Base-by-base conservation (phyloP, 2,888 invertebrate genomes). In the Cacoxenus indagator region DNA sequence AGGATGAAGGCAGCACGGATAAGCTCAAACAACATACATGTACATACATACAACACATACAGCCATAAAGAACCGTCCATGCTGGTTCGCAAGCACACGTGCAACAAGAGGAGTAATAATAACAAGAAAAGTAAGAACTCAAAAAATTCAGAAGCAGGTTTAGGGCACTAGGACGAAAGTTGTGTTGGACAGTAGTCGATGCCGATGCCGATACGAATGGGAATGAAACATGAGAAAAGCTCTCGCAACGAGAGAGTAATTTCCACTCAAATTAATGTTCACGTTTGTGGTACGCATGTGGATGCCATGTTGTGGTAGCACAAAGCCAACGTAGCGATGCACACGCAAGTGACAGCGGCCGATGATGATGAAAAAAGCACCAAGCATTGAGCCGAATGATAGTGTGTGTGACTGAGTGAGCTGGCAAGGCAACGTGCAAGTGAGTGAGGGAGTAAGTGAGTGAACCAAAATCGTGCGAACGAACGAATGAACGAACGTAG, bases 161-260 rank as follows among this genome's bases (percentile, higher is more conserved):
- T 72, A 68, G 70, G 77, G 73, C 77, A 76, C 64, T 78, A 73
- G 79, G 74, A 73, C 76, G 78, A 70, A 68, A 26, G 51, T 37
- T 37, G 37, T 37, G 37, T 31, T 43, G 24, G 59, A 59, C 31
- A 57, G 31, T 17, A n/a, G 14, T 29, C 29, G 31, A n/a, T 4
- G 3, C 3, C 17, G 6, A n/a, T 19, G 37, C 17, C n/a, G 43
- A 37, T 37, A 61, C 61, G 19, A 61, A 22, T 43, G 37, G 43
- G 11, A 61, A 43, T 24, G 48, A 67, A 67, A 67, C 71, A 69
- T 43, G 48, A 17, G 11, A 37, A 66, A 48, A 27, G 45, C 1
- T 29, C 27, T 37, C 51, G 14, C 22, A n/a, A 9, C 9, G 48
- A 22, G 19, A 19, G 51, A 17, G 19, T 19, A 17, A 19, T 4